phyloP scores from a whole-genome alignment of 2,888 invertebrate genomes.

The Hyppa rectilinea region DNA sequence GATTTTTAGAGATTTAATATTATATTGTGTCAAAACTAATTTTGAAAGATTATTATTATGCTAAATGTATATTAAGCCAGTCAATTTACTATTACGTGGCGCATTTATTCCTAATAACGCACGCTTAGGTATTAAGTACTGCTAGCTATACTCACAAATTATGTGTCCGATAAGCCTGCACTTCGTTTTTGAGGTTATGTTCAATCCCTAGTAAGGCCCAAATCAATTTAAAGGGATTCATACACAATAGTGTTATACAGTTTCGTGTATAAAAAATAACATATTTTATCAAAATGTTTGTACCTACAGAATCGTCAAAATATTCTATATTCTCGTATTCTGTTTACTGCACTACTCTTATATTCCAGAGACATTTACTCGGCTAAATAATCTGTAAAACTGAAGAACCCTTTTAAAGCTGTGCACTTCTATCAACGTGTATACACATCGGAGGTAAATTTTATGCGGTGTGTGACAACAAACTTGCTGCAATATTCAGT shows the following conservation, averaged over 20 bases:
- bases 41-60: constrained; percentile 5
- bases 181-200: not conserved
- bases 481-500: not conserved
- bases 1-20: not conserved
- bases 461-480: constrained; percentile 16
- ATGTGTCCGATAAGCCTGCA: constrained; percentile 3
- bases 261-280: not conserved
- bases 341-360: constrained; percentile 30
- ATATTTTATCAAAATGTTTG: constrained; percentile 25
- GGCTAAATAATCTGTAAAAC: not conserved
- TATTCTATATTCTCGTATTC: constrained; percentile 16
- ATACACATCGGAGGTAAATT: not conserved
- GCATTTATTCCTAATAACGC: constrained; percentile 5
- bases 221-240: constrained; percentile 17
- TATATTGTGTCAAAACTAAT: constrained; percentile 23
- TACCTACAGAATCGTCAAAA: constrained; percentile 15
- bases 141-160: not conserved
- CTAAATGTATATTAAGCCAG: not conserved
- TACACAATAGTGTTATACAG: not conserved
- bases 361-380: constrained; percentile 20
- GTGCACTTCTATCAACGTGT: constrained; percentile 2
- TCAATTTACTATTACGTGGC: not conserved
- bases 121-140: constrained; percentile 30
- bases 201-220: constrained; percentile 2
- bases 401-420: constrained; percentile 13